Percentiles rank a stretch among this genome's conserved stretches.
Conservation (phyloP, 2,888 invertebrate genomes). For the Eurois occulta region DNA sequence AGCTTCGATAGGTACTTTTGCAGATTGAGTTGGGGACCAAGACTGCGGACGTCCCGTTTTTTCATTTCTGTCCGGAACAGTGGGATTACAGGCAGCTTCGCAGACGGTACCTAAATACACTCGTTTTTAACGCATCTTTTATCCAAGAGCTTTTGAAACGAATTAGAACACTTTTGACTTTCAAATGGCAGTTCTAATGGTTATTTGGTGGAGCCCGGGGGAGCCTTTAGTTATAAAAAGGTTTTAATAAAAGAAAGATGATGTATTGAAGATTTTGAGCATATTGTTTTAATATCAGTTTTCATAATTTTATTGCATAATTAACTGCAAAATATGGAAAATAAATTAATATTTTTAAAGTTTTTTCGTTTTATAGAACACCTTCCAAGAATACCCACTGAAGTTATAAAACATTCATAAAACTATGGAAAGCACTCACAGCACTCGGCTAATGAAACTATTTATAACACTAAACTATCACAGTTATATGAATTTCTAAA, state of each 20-base stretch:
- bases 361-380: neutral
- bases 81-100: conserved; percentile 27
- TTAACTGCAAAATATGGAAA: neutral
- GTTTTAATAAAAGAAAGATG: neutral
- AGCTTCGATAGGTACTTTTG: conserved; percentile 42
- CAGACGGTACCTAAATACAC: conserved; percentile 28
- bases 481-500: conserved; percentile 15
- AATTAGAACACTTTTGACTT: conserved; percentile 30
- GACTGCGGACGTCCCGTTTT: conserved; percentile 29
- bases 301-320: neutral
- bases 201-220: conserved; percentile 4
- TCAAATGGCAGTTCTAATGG: conserved; percentile 18
- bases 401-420: neutral
- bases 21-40: conserved; percentile 52
- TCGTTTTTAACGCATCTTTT: conserved; percentile 34
- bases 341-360: neutral
- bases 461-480: conserved; percentile 17
- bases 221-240: conserved; percentile 11
- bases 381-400: neutral
- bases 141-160: conserved; percentile 17
- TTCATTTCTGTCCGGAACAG: conserved; percentile 45
- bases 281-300: neutral
- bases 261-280: neutral
- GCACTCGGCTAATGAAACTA: neutral
- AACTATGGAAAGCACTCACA: neutral